Evolutionary conservation across 2,113 vertebrate species (phyloP).

Genomic region (Mustela nigripes): DNA sequence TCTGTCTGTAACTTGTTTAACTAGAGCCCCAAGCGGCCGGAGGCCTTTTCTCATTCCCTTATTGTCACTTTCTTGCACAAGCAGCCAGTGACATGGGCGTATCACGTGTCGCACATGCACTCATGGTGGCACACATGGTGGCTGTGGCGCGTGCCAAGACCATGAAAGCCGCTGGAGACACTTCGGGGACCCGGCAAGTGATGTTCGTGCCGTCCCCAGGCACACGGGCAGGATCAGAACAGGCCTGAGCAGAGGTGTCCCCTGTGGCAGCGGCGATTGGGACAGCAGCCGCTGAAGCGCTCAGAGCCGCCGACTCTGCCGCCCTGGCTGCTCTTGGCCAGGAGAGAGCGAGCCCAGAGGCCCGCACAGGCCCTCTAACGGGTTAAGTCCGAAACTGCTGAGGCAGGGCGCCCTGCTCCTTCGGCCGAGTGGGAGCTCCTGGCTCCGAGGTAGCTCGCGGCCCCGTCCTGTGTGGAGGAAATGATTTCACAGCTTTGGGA

Average conservation of each 20-base stretch:
- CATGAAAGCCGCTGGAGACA: no score
- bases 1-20: conserved; percentile 24
- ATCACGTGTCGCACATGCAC: no score
- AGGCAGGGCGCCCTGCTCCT: background rate
- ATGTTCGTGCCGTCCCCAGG: background rate
- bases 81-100: no score
- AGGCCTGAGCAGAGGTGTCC: background rate
- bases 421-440: conserved; percentile 36
- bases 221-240: background rate
- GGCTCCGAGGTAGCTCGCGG: conserved; percentile 66
- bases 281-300: conserved; percentile 22
- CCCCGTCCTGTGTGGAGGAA: conserved; percentile 86
- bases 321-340: background rate
- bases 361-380: background rate
- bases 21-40: background rate
- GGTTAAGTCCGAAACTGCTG: background rate
- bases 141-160: no score
- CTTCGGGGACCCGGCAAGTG: no score
- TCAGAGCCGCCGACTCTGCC: background rate
- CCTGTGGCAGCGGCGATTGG: no score
- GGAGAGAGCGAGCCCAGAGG: background rate
- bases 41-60: background rate
- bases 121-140: no score
- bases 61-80: background rate
- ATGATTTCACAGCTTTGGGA: conserved; percentile 89